phyloP scores from a whole-genome alignment of 2,113 vertebrate species.

The Zosterops japonicus region DNA sequence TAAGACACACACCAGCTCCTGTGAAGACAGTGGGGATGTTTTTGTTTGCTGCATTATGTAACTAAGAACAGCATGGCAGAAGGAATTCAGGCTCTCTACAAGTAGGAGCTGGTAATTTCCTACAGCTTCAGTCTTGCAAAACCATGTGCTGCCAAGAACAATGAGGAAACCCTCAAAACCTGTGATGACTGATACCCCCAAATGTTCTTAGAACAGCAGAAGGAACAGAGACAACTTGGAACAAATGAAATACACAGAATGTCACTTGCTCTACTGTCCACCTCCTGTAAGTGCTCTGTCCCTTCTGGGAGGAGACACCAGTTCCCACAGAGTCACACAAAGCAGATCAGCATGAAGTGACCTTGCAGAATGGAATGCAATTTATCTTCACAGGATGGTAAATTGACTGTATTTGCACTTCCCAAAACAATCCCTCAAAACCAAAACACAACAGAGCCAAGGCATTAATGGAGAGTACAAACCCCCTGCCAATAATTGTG shows the following conservation, averaged over 20 bases:
- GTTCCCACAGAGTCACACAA: not conserved
- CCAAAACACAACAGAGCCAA: not conserved
- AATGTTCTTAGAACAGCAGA: not conserved
- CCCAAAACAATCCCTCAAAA: not conserved
- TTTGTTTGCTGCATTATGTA: not conserved
- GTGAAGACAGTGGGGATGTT: not conserved
- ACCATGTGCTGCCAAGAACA: not conserved
- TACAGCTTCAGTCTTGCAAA: not conserved
- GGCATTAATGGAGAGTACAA: not conserved
- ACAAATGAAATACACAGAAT: not conserved
- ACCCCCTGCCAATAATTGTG: fast-evolving
- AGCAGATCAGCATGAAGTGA: not conserved
- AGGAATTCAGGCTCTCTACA: not conserved
- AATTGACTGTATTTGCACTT: not conserved
- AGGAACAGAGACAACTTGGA: not conserved
- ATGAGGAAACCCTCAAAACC: not conserved
- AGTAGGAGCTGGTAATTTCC: not conserved
- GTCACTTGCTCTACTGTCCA: not conserved
- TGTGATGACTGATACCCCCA: not conserved
- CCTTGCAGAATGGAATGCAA: not conserved
- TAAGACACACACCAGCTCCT: not conserved
- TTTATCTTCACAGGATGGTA: not conserved
- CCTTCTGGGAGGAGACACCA: not conserved
- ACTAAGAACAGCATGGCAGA: not conserved
- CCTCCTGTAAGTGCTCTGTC: not conserved